phyloP scores from a whole-genome alignment of 2,888 invertebrate species.

The Mesorhabditis spiculigera region DNA sequence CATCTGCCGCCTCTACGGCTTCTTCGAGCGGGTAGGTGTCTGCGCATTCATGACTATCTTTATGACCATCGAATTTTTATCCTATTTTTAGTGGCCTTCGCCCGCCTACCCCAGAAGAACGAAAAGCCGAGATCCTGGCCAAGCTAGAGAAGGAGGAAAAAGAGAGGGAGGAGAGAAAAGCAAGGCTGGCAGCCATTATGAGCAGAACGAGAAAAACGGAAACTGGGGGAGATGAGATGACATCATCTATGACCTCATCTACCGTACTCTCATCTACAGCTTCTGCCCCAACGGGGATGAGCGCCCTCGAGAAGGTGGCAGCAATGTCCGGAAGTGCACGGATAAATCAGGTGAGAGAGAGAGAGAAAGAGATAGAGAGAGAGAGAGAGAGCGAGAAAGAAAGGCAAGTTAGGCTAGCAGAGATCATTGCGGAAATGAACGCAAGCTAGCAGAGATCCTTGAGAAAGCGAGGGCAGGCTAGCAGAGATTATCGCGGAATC shows the following conservation, averaged over 20 bases:
- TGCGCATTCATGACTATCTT: too few species aligned
- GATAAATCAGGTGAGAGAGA: not conserved
- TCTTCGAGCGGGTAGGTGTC: too few species aligned
- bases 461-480: too few species aligned
- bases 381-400: too few species aligned
- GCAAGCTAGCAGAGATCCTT: too few species aligned
- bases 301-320: not conserved
- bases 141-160: not conserved
- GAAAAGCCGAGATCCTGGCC: slow-evolving; percentile 1
- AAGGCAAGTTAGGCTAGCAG: too few species aligned
- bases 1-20: not conserved
- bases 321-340: not conserved
- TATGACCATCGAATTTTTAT: too few species aligned
- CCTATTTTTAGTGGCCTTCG: not conserved
- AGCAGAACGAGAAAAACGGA: slow-evolving; percentile 1
- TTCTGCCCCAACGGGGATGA: not conserved
- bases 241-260: not conserved
- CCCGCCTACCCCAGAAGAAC: not conserved
- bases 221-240: not conserved
- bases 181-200: not conserved
- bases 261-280: not conserved
- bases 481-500: too few species aligned
- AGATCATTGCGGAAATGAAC: too few species aligned
- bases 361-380: too few species aligned
- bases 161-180: not conserved